Base-by-base conservation (phyloP, 1,140 invertebrate species). In the Drosophila kikkawai region DNA sequence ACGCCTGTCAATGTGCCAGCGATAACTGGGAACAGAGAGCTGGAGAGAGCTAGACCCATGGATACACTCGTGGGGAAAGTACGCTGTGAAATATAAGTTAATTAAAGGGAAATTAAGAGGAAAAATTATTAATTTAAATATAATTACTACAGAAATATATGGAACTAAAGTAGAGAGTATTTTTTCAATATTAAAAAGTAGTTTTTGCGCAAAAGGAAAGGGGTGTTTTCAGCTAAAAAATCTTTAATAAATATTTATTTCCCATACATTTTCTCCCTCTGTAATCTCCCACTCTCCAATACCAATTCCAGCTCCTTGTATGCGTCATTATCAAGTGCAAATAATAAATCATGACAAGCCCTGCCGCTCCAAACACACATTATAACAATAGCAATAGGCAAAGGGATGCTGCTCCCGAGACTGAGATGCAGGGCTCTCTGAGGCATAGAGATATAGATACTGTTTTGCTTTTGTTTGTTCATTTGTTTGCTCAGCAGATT, bases 261-360 rank as follows among this genome's bases (percentile, higher is more conserved):
- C 4, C 2, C 0, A 12, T 1, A 41, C 7, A 26, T 41, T 63
- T 55, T 56, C 34, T 45, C 37, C 0, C n/a, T 17, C 44, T 60
- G 57, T 58, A 70, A 36, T 37, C 11, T 42, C 26, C 34, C 53
- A 22, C 36, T 11, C 59, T 56, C 34, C 50, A 11, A 7, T 22
- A 48, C 41, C 29, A 69, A 45, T 67, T 50, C 12, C 17, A 47
- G 44, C 73, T 76, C 55, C 74, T 76, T 50, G 45, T 53, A 83
- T 86, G 80, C 77, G 77, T 85, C 85, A 90, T 90, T 90, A 90
- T 90, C 85, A 82, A 90, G 85, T 79, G 81, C 79, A 90, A 90
- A 90, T 90, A 90, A 90, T 90, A 90, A 90, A 90, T 90, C 85
- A 90, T 88, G 78, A 81, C 82, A 64, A 55, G 68, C 76, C 42